Conservation (phyloP, 1,140 invertebrate species). For the Apolygus lucorum region DNA sequence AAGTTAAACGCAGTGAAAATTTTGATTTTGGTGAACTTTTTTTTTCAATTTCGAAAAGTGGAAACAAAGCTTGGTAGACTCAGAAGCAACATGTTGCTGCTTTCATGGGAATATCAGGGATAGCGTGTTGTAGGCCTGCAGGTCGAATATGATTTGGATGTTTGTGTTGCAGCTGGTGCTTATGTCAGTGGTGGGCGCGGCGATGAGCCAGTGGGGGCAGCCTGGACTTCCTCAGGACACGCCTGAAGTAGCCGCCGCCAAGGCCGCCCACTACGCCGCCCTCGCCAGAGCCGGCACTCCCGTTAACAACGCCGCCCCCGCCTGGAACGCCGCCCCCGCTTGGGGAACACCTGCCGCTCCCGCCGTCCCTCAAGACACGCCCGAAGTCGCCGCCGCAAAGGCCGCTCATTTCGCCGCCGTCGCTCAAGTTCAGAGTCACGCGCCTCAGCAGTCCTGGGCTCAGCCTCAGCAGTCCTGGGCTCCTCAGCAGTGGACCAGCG, state of each 20-base stretch:
- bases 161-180: conserved; percentile 26
- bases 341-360: conserved; percentile 38
- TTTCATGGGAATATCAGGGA: too few relatives aligned
- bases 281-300: conserved; percentile 39
- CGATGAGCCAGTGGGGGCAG: conserved; percentile 34
- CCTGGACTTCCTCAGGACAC: conserved; percentile 43
- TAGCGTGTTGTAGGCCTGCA: too few relatives aligned
- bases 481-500: conserved; percentile 35
- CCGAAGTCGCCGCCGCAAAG: conserved; percentile 35
- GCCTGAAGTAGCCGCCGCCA: conserved; percentile 50
- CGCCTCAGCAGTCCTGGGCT: neutral
- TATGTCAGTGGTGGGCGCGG: conserved; percentile 19
- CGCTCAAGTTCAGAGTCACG: conserved; percentile 12
- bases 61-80: too few relatives aligned
- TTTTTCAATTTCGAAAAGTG: too few relatives aligned
- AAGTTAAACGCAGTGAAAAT: too few relatives aligned
- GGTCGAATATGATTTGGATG: too few relatives aligned
- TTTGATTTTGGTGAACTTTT: too few relatives aligned
- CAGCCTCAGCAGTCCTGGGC: neutral
- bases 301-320: conserved; percentile 37
- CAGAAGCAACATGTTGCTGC: too few relatives aligned
- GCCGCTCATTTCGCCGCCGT: conserved; percentile 31
- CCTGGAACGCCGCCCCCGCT: conserved; percentile 42
- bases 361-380: conserved; percentile 30
- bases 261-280: conserved; percentile 48